A percentile compares a stretch with the other conserved stretches of the same genome.
phyloP scores from a whole-genome alignment of 1,140 invertebrate species.

The Coelopa frigida region DNA sequence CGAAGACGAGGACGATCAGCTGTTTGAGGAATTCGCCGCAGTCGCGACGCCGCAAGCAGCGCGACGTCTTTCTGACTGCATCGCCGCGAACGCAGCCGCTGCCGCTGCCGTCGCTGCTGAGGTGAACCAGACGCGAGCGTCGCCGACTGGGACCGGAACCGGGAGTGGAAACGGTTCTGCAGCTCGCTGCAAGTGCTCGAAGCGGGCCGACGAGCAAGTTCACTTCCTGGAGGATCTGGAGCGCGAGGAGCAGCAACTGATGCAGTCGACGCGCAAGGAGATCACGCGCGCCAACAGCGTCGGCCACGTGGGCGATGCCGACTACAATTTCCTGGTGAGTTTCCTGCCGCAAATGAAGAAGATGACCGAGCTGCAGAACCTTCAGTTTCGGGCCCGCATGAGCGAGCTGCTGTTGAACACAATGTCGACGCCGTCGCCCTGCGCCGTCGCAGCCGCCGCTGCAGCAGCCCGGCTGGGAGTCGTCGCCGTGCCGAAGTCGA shows the following conservation, averaged over 20 bases:
- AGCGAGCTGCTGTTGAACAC: slow-evolving; percentile 33
- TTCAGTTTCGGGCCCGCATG: slow-evolving; percentile 37
- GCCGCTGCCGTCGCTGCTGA: neutral
- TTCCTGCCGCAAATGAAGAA: slow-evolving; percentile 40
- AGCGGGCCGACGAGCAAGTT: slow-evolving; percentile 37
- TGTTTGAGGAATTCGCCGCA: slow-evolving; percentile 25
- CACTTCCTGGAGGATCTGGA: slow-evolving; percentile 31
- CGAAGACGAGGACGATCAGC: slow-evolving; percentile 13
- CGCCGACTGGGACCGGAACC: neutral
- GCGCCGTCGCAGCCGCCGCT: too few species aligned
- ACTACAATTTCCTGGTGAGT: slow-evolving; percentile 39
- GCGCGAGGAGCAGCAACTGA: slow-evolving; percentile 35
- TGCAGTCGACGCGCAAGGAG: slow-evolving; percentile 36
- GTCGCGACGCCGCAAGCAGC: slow-evolving; percentile 33
- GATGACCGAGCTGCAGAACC: slow-evolving; percentile 34
- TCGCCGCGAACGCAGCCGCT: slow-evolving; percentile 27
- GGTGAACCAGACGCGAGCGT: neutral
- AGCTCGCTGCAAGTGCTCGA: slow-evolving; percentile 29
- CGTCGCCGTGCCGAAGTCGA: too few species aligned
- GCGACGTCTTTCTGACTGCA: slow-evolving; percentile 29
- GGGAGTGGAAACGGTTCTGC: neutral
- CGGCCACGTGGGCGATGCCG: slow-evolving; percentile 35
- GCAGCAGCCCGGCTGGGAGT: too few species aligned
- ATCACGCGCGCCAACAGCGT: slow-evolving; percentile 29
- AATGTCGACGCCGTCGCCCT: slow-evolving; percentile 13